These are phyloP conservation scores for Alouatta palliata DNA, from an alignment of 2,113 vertebrate species.

Conservation along the genomic window DNA sequence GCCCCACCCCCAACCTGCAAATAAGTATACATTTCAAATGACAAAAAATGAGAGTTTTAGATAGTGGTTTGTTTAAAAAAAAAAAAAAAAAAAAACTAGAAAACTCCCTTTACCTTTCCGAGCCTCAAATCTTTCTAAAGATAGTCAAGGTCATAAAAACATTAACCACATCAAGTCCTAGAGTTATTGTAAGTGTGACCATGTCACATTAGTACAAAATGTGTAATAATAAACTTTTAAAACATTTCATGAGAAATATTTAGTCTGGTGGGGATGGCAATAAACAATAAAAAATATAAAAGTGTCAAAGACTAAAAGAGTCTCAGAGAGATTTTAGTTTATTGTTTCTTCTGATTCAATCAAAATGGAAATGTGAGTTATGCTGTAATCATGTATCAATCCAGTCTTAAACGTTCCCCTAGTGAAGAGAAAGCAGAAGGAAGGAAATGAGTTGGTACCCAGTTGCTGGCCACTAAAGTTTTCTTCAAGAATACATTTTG, in stretches of 20 bases:
- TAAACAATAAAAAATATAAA: neutral
- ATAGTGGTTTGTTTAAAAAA: neutral
- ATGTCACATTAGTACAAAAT: neutral
- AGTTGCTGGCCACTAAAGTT: neutral
- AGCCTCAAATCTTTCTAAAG: neutral
- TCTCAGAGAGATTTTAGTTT: neutral
- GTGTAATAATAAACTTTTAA: conserved; percentile 4
- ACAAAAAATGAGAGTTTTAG: neutral
- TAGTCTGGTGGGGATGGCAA: neutral
- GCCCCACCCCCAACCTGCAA: too few species aligned
- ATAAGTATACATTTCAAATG: neutral
- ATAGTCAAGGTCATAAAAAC: neutral
- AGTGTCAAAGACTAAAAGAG: neutral
- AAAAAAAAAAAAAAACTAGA: neutral
- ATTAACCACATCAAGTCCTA: neutral
- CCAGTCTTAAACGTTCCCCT: neutral
- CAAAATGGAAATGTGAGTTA: neutral
- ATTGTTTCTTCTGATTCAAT: neutral
- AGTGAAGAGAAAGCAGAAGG: neutral
- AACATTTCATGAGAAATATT: neutral
- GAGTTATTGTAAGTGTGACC: neutral
- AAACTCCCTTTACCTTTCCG: neutral
- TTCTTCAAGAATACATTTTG: neutral
- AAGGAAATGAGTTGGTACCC: neutral
- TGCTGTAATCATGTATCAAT: neutral